These are phyloP conservation scores for Maniola hyperantus DNA, from an alignment of 2,888 invertebrate species.

Conservation along the genomic window DNA sequence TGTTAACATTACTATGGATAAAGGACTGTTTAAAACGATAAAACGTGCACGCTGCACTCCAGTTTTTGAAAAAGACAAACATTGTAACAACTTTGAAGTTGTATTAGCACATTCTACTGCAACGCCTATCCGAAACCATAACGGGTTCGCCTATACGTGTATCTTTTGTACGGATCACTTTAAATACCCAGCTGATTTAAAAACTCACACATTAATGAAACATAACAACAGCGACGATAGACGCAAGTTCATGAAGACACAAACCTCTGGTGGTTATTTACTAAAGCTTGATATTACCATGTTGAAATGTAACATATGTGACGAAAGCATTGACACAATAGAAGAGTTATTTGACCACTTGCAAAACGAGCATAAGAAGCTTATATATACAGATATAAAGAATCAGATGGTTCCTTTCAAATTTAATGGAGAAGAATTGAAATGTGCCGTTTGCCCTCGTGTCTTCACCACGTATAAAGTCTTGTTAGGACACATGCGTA, in stretches of 20 bases:
- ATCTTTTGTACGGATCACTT: slow-evolving; percentile 43
- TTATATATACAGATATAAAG: slow-evolving; percentile 60
- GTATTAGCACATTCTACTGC: slow-evolving; percentile 37
- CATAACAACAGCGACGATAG: slow-evolving; percentile 3
- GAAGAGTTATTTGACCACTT: slow-evolving; percentile 60
- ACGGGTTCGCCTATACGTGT: slow-evolving; percentile 42
- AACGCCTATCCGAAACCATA: slow-evolving; percentile 50
- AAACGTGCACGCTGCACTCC: neutral
- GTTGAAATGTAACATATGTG: slow-evolving; percentile 57
- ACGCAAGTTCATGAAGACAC: neutral
- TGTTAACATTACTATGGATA: neutral
- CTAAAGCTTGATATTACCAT: slow-evolving; percentile 55
- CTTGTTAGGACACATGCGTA: slow-evolving; percentile 55
- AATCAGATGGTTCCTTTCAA: slow-evolving; percentile 60
- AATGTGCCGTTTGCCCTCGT: slow-evolving; percentile 52
- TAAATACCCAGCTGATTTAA: slow-evolving; percentile 44
- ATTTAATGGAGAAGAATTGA: slow-evolving; percentile 44
- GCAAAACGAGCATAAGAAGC: slow-evolving; percentile 51
- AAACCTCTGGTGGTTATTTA: slow-evolving; percentile 14
- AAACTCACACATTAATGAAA: slow-evolving; percentile 37
- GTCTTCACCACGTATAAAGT: slow-evolving; percentile 46
- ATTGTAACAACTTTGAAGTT: slow-evolving; percentile 15
- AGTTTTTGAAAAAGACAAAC: neutral
- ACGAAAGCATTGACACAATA: slow-evolving; percentile 47
- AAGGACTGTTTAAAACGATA: neutral